phyloP scores from a whole-genome alignment of 2,888 invertebrate species.

The Cybosia mesomella region DNA sequence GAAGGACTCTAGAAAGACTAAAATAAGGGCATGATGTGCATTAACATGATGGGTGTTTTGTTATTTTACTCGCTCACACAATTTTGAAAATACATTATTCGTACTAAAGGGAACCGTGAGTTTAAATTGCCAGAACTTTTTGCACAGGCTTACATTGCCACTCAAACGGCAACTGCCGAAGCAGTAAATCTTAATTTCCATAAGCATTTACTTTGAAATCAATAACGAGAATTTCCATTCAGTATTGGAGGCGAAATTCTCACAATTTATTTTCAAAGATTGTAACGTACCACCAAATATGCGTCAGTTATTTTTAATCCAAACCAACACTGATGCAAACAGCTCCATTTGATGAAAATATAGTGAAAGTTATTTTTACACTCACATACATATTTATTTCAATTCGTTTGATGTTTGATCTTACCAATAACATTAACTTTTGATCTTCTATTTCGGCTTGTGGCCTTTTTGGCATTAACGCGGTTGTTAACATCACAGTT shows the following conservation, averaged over 20 bases:
- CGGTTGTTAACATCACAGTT: slow-evolving; percentile 47
- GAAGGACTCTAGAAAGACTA: too few relatives aligned
- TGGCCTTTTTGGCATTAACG: slow-evolving; percentile 41
- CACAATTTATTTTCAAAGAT: not conserved
- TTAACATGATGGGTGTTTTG: too few relatives aligned
- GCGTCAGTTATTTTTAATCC: slow-evolving; percentile 6
- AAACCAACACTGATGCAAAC: slow-evolving; percentile 1
- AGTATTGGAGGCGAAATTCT: not conserved
- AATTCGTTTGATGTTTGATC: slow-evolving; percentile 40
- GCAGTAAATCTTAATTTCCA: slow-evolving; percentile 1
- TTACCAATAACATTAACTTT: slow-evolving; percentile 32
- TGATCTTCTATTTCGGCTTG: slow-evolving; percentile 39
- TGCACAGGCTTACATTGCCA: not conserved
- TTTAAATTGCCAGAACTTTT: not conserved
- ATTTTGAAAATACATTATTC: too few relatives aligned
- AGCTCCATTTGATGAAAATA: slow-evolving; percentile 18
- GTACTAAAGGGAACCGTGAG: not conserved
- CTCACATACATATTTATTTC: slow-evolving; percentile 30
- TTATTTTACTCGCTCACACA: too few relatives aligned
- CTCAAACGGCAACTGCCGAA: not conserved
- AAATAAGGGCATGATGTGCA: too few relatives aligned
- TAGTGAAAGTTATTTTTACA: slow-evolving; percentile 19
- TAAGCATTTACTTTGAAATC: not conserved
- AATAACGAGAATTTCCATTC: not conserved
- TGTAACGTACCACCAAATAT: not conserved